phyloP scores from a whole-genome alignment of 2,113 vertebrate species.

The Crypturellus undulatus region DNA sequence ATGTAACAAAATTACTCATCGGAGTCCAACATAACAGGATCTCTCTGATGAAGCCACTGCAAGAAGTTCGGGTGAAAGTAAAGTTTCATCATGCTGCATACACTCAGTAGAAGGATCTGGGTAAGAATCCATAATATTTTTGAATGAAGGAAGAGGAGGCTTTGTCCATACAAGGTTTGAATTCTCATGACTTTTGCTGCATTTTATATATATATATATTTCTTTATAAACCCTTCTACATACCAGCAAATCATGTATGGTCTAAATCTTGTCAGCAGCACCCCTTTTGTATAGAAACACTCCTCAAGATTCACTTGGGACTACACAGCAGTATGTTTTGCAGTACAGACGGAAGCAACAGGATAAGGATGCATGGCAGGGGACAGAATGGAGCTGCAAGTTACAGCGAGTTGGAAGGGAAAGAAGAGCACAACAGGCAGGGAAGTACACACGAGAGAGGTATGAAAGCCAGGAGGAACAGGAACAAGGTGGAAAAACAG shows the following conservation, averaged over 20 bases:
- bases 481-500: not conserved
- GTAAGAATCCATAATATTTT: not conserved
- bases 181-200: not conserved
- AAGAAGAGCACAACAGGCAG: not conserved
- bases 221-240: no score
- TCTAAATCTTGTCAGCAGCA: not conserved
- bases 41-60: not conserved
- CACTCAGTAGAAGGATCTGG: not conserved
- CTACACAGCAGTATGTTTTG: fast-evolving
- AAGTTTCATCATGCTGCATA: not conserved
- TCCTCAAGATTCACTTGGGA: not conserved
- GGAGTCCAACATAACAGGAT: not conserved
- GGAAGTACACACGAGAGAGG: fast-evolving
- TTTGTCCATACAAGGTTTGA: not conserved
- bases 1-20: not conserved
- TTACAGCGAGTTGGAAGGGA: not conserved
- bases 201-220: no score
- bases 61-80: not conserved
- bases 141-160: not conserved
- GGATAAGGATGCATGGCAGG: not conserved
- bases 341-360: not conserved
- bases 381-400: not conserved
- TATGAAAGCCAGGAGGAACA: not conserved
- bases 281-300: fast-evolving
- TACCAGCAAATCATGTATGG: not conserved